These are phyloP conservation scores for Coelopa frigida DNA, from an alignment of 1,140 invertebrate species.

Conservation along the genomic window DNA sequence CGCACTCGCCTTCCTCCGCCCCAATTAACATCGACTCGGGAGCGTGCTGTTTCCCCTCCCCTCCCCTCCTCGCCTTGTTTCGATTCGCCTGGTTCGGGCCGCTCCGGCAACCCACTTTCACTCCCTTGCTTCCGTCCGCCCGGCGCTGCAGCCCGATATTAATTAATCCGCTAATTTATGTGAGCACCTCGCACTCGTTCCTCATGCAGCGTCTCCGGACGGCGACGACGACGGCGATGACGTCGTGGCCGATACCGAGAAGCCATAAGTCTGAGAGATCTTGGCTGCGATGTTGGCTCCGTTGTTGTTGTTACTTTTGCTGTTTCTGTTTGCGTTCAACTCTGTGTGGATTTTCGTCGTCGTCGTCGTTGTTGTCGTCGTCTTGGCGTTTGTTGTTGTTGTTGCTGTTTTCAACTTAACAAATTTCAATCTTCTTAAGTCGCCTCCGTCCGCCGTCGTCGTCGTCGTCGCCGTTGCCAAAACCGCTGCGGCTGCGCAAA, in stretches of 20 bases:
- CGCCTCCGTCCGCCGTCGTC: not conserved
- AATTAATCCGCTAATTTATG: no score
- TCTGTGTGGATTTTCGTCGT: not conserved
- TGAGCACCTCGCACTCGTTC: no score
- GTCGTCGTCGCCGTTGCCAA: not conserved
- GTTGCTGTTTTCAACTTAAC: not conserved
- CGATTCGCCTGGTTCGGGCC: no score
- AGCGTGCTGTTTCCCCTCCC: no score
- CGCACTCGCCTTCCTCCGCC: no score
- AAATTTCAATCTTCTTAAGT: no score
- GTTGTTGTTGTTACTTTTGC: constrained; percentile 1
- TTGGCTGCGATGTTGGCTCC: not conserved
- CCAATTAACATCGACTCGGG: no score
- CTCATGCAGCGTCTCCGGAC: not conserved
- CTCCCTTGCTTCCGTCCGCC: no score
- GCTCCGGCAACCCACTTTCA: no score
- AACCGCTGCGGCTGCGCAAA: constrained; percentile 1
- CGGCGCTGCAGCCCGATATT: no score
- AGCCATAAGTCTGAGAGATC: constrained; percentile 6
- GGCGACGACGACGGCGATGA: not conserved
- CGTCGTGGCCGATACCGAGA: not conserved
- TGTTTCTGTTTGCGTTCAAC: constrained; percentile 1
- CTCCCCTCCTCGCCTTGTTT: no score
- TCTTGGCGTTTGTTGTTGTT: not conserved
- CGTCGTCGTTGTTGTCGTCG: not conserved